Conservation (phyloP, 2,113 vertebrate species). For the Charadrius vociferus region DNA sequence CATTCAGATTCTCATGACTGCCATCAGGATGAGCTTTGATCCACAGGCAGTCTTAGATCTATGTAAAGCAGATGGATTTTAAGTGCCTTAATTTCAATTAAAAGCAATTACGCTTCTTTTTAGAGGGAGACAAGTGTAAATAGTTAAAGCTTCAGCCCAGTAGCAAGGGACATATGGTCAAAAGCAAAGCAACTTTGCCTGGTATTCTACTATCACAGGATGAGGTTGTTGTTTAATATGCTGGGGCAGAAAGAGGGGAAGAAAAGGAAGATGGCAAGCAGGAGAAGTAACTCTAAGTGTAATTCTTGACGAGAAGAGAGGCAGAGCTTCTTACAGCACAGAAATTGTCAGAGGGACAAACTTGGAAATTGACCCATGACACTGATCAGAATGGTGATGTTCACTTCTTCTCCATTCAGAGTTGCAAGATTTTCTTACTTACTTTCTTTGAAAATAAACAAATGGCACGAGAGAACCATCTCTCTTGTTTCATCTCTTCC, state of each 20-base stretch:
- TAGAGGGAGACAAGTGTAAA: background rate
- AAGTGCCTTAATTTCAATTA: background rate
- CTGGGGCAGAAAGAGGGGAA: background rate
- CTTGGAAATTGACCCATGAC: background rate
- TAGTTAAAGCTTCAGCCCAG: background rate
- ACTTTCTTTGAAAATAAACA: background rate
- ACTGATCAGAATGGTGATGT: background rate
- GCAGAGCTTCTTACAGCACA: background rate
- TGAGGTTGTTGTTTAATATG: background rate
- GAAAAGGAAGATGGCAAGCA: background rate
- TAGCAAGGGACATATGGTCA: no score
- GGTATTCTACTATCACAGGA: background rate
- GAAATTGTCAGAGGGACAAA: background rate
- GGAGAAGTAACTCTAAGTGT: background rate
- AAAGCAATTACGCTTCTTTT: background rate
- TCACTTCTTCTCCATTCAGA: background rate
- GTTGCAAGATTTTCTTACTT: background rate
- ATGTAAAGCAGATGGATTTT: background rate
- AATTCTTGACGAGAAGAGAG: background rate
- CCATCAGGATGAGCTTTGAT: background rate
- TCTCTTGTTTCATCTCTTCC: background rate
- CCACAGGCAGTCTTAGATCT: background rate
- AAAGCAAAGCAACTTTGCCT: background rate
- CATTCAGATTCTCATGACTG: background rate
- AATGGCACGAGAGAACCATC: background rate